Base-by-base conservation (phyloP, 2,888 invertebrate species). In the Erebia palarica region DNA sequence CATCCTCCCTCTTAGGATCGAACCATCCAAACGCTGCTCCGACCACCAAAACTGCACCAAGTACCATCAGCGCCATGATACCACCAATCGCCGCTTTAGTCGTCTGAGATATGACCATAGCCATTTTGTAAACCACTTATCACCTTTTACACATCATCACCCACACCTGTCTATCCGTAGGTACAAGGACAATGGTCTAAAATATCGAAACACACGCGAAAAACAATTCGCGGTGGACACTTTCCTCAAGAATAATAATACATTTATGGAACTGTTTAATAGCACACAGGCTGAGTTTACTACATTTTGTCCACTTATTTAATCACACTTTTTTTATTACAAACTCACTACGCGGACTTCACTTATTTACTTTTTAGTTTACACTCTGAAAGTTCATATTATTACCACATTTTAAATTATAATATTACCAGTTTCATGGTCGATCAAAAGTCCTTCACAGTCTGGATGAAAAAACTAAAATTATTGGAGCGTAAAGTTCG, bases 81-180 rank as follows among this genome's bases (percentile, higher is more conserved):
- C 91, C 92, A 69, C 88, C 92, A 71, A 93, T 92, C 65, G 91
- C 92, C 70, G 90, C 92, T 81, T 93, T 93, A 67, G 93, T 93
- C 75, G 93, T 89, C 74, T 91, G 92, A 69, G 93, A 93, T 86
- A 93, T 91, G 73, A 92, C 93, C 92, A 93, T 93, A 80, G 93
- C 93, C 93, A 93, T 93, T 78, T 87, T 91, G 83, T 74, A 73
- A 72, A 74, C 75, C 82, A 85, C 83, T 83, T 83, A 87, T 90
- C 90, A 89, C 82, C 83, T 86, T 71, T 77, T 72, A 69, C 75
- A 77, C 88, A 87, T 89, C 80, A 76, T 84, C 73, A 71, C 64
- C 53, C 63, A 71, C 69, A 51, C 67, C 65, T 66, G 59, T 21
- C 14, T 49, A 14, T 63, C 61, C 60, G 42, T 42, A 60, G 42